Evolutionary conservation across 1,140 invertebrate species (phyloP), one percentile per base, ranked within the genome.

Genomic region (Tetramorium simillimum): DNA sequence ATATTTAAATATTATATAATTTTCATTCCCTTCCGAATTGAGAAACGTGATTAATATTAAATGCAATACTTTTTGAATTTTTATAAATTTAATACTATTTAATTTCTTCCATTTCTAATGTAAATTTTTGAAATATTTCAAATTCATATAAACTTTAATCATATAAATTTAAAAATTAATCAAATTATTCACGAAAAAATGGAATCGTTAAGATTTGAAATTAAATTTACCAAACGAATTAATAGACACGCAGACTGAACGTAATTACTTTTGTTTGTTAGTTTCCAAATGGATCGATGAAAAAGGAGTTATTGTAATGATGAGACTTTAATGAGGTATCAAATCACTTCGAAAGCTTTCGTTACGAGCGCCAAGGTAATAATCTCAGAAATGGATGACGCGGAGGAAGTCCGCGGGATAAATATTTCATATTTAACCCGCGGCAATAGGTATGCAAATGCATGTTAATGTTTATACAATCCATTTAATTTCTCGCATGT

Each of bases 241-340:
- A 14, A 43, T 3, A 63, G 14, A 51, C 53, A 28, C 10, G 53
- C 14, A 56, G 21, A 40, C 70, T 70, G 37, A 56, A 46, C 21
- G 10, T 33, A 72, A 82, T 82, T 46, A 70, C 65, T 43, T 58
- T n/a, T 21, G 65, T 21, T 51, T 72, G 49, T 82, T 40, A 33
- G 6, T n/a, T 63, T 81, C 5, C 4, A 72, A 58, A 56, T 12
- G 2, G 14, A 21, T 46, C 24, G 2, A 60, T 18, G 37, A 70
- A 70, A 56, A 81, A 21, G 56, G 37, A 43, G 51, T 70, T 69
- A 21, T 67, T 56, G 40, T n/a, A 21, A 21, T 14, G 21, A 56
- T 70, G 51, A 72, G 40, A 60, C 53, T 72, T 82, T 82, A 82
- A 82, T 65, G 40, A 72, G 18, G 16, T 46, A 46, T 72, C n/a